A percentile compares a stretch with the other conserved stretches of the same genome.
Conservation (phyloP, 2,888 invertebrate species). For the Synanthedon myopaeformis region DNA sequence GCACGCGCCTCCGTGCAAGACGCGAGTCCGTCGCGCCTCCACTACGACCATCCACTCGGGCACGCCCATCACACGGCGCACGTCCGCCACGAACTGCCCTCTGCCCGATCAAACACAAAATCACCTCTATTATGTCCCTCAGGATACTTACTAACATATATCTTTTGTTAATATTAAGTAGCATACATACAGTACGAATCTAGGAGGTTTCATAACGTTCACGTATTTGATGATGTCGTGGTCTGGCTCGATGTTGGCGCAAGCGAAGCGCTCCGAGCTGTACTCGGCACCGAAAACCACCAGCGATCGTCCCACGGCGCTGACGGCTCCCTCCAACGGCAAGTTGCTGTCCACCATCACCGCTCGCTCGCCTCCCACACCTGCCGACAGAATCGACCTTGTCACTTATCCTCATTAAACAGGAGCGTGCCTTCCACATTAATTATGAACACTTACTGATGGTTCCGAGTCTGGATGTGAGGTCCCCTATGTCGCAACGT, state of each 20-base stretch:
- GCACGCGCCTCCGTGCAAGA: conserved; percentile 82
- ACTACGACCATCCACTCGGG: conserved; percentile 92
- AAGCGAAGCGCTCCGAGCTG: conserved; percentile 81
- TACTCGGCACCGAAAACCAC: conserved; percentile 84
- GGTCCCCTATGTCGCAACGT: conserved; percentile 91
- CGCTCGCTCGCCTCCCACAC: conserved; percentile 80
- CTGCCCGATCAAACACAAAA: conserved; percentile 61
- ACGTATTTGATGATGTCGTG: conserved; percentile 91
- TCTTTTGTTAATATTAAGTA: no score
- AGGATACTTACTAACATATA: no score
- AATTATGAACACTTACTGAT: conserved; percentile 63
- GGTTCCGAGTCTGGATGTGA: conserved; percentile 85
- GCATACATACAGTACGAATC: conserved; percentile 90
- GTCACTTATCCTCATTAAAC: neutral
- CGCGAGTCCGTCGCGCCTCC: conserved; percentile 83
- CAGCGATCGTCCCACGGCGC: conserved; percentile 86
- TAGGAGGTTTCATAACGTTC: conserved; percentile 86
- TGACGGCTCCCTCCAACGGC: conserved; percentile 82
- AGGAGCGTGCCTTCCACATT: neutral
- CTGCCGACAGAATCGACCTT: conserved; percentile 22
- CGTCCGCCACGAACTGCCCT: conserved; percentile 85
- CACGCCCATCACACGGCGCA: conserved; percentile 84
- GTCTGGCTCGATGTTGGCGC: conserved; percentile 92
- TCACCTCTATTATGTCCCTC: no score
- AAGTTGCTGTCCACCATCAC: conserved; percentile 89